Evolutionary conservation across 1,140 invertebrate species (phyloP).

Genomic region (Drosophila novamexicana): DNA sequence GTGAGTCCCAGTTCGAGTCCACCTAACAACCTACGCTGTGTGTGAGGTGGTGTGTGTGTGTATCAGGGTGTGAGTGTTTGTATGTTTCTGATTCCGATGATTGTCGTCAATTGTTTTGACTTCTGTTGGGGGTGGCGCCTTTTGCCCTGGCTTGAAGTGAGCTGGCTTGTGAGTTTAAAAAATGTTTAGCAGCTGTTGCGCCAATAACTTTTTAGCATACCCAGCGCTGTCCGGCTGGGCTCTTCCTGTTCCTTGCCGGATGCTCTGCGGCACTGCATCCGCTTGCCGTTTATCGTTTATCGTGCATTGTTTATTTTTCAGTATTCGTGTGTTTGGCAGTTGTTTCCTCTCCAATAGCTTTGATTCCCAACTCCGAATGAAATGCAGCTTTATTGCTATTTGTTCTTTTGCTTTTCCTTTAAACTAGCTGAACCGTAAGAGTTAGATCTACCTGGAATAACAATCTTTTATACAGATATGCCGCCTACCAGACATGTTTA

Average conservation of each 20-base stretch:
- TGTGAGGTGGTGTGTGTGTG: neutral
- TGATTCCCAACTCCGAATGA: conserved; percentile 44
- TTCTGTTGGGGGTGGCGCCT: conserved; percentile 36
- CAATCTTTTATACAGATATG: no score
- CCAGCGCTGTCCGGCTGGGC: conserved; percentile 19
- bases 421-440: no score
- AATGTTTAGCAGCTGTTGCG: conserved; percentile 70
- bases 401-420: neutral
- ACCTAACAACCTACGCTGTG: neutral
- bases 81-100: conserved; percentile 55
- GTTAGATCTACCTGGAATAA: no score
- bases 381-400: neutral
- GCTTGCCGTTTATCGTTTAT: conserved; percentile 45
- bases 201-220: conserved; percentile 78
- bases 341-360: conserved; percentile 66
- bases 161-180: conserved; percentile 44
- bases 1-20: conserved; percentile 58
- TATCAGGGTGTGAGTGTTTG: conserved; percentile 6
- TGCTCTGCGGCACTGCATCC: conserved; percentile 68
- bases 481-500: no score
- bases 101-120: conserved; percentile 83
- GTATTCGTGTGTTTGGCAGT: conserved; percentile 62
- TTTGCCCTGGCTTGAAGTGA: neutral
- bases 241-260: conserved; percentile 44
- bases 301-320: conserved; percentile 41